These are phyloP conservation scores for Sebastes itinus DNA, from an alignment of 2,797 vertebrate genomes.

Conservation along the genomic window DNA sequence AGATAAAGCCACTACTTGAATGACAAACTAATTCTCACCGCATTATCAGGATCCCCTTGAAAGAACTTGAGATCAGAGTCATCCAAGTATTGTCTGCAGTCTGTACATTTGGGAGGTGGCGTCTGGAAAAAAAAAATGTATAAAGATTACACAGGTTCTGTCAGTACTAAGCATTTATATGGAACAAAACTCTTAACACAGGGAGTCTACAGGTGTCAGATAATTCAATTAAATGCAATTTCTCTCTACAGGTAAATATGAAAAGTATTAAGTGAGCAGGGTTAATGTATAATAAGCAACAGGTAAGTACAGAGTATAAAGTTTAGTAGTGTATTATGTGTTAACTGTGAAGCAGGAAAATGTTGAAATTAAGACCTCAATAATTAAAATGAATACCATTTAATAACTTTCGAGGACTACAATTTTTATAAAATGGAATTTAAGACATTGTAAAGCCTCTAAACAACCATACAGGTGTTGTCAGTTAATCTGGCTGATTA, in stretches of 20 bases:
- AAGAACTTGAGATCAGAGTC: constrained; percentile 95
- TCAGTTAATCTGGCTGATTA: not conserved
- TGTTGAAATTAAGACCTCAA: not conserved
- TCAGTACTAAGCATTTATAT: not conserved
- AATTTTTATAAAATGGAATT: not conserved
- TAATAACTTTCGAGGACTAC: not conserved
- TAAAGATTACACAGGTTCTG: not conserved
- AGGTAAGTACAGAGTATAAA: not conserved
- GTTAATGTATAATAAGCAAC: not conserved
- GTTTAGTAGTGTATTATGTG: not conserved
- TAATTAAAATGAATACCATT: not conserved
- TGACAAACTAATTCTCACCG: constrained; percentile 75
- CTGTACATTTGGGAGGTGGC: constrained; percentile 89
- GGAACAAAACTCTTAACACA: not conserved
- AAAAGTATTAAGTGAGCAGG: not conserved
- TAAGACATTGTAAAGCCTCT: not conserved
- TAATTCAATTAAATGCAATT: not conserved
- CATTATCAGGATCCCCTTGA: constrained; percentile 91
- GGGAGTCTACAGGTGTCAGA: not conserved
- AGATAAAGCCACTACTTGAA: not conserved
- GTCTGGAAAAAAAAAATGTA: constrained; percentile 67
- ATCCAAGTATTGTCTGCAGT: constrained; percentile 94
- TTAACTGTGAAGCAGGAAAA: not conserved
- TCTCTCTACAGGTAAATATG: not conserved
- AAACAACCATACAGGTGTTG: not conserved